These are phyloP conservation scores for Metopolophium dirhodum DNA, from an alignment of 1,140 invertebrate species.

Conservation along the genomic window DNA sequence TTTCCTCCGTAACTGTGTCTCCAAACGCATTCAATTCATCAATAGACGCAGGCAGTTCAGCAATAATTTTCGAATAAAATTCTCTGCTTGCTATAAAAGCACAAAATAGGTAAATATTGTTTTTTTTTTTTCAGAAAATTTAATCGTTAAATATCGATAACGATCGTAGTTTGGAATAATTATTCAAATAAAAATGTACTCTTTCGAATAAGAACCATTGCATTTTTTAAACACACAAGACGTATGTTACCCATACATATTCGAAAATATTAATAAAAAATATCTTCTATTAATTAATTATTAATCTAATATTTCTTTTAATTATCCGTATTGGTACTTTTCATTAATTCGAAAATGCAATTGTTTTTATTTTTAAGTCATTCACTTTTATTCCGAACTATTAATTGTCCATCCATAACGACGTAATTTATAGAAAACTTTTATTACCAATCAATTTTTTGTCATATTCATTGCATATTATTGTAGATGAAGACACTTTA, in stretches of 20 bases:
- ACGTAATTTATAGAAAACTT: background rate
- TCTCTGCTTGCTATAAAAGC: background rate
- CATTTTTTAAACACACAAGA: background rate
- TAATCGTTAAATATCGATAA: background rate
- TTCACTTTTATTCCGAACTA: background rate
- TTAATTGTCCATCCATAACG: background rate
- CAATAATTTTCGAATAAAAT: background rate
- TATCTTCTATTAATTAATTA: background rate
- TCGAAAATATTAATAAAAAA: background rate
- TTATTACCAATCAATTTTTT: background rate
- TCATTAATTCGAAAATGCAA: background rate
- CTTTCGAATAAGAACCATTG: background rate
- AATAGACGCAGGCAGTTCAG: background rate
- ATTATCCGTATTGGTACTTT: too few species aligned
- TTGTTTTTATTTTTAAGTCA: background rate
- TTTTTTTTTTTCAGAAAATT: background rate
- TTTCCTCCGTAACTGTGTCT: background rate
- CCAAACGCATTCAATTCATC: background rate
- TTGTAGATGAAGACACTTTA: background rate
- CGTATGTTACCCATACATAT: background rate
- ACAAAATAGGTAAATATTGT: background rate
- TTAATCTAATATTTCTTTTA: background rate
- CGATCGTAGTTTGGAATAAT: background rate
- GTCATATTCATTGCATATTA: constrained; percentile 1
- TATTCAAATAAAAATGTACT: background rate